phyloP scores from a whole-genome alignment of 2,797 vertebrate genomes.

The Atherinosoma microstoma region DNA sequence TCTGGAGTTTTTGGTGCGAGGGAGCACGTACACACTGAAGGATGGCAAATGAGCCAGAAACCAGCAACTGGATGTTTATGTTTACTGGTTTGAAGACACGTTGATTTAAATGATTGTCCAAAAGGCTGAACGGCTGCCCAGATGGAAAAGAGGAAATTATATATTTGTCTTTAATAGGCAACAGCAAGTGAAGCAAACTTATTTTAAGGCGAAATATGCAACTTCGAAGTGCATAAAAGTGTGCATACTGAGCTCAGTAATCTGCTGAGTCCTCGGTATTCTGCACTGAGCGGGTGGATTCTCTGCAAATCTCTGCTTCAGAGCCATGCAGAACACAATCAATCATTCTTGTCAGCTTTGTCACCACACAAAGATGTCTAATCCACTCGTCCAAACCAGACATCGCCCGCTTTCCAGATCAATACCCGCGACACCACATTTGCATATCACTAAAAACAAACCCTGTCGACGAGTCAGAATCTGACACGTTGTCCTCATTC shows the following conservation, averaged over 20 bases:
- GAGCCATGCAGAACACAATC: neutral
- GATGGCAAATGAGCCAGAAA: constrained; percentile 8
- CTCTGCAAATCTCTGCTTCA: neutral
- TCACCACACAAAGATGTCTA: neutral
- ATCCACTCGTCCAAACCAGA: neutral
- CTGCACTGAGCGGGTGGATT: neutral
- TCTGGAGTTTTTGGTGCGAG: constrained; percentile 19
- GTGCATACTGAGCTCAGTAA: neutral
- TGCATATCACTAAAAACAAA: constrained; percentile 7
- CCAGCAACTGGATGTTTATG: neutral
- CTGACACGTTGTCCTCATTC: neutral
- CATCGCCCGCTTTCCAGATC: constrained; percentile 7
- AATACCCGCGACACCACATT: constrained; percentile 7
- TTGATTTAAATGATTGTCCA: neutral
- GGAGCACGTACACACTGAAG: constrained; percentile 4
- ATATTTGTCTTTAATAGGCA: neutral
- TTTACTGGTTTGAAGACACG: neutral
- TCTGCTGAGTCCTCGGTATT: neutral
- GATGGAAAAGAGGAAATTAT: neutral
- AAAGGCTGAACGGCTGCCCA: neutral
- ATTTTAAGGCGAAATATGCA: neutral
- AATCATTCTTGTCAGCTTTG: neutral
- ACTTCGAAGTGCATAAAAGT: too few species aligned
- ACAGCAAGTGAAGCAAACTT: neutral
- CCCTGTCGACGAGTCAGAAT: neutral